Conservation (phyloP, 2,888 invertebrate species). For the Chesias legatella region DNA sequence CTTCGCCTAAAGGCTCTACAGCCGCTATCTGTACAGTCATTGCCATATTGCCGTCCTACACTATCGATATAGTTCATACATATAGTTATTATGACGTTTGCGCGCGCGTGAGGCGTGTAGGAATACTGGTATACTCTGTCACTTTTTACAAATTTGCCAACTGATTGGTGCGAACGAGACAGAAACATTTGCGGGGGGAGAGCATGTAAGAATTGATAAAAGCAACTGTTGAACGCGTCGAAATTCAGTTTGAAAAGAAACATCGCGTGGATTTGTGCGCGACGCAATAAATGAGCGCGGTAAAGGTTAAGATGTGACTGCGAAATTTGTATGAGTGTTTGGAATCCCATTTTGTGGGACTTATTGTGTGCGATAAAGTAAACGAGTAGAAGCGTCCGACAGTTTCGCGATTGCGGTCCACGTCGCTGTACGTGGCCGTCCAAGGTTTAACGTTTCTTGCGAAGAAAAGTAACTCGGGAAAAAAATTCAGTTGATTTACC, state of each 20-base stretch:
- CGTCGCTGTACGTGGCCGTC: slow-evolving; percentile 66
- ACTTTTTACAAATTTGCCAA: slow-evolving; percentile 41
- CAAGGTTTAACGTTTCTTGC: slow-evolving; percentile 68
- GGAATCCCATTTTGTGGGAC: slow-evolving; percentile 46
- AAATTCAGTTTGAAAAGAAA: slow-evolving; percentile 71
- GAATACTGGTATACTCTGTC: slow-evolving; percentile 44
- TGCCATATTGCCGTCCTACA: slow-evolving; percentile 21
- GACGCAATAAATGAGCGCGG: slow-evolving; percentile 46
- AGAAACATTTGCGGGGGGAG: slow-evolving; percentile 54
- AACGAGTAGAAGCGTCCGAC: slow-evolving; percentile 40
- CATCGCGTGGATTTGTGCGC: slow-evolving; percentile 50
- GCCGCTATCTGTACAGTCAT: slow-evolving; percentile 20
- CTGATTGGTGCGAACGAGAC: slow-evolving; percentile 55
- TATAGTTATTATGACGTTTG: slow-evolving; percentile 43
- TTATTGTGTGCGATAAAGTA: slow-evolving; percentile 42
- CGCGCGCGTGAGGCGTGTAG: slow-evolving; percentile 37
- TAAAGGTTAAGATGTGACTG: slow-evolving; percentile 71
- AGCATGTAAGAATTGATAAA: slow-evolving; percentile 72
- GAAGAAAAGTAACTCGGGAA: slow-evolving; percentile 62
- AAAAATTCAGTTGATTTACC: slow-evolving; percentile 61
- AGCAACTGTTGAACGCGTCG: slow-evolving; percentile 71
- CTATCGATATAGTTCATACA: slow-evolving; percentile 39
- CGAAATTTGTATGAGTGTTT: slow-evolving; percentile 60
- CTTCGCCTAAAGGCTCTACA: slow-evolving; percentile 19
- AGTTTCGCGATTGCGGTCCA: slow-evolving; percentile 53